These are phyloP conservation scores for Ophioninae sp. DNA, from an alignment of 2,888 invertebrate species.

Conservation along the genomic window DNA sequence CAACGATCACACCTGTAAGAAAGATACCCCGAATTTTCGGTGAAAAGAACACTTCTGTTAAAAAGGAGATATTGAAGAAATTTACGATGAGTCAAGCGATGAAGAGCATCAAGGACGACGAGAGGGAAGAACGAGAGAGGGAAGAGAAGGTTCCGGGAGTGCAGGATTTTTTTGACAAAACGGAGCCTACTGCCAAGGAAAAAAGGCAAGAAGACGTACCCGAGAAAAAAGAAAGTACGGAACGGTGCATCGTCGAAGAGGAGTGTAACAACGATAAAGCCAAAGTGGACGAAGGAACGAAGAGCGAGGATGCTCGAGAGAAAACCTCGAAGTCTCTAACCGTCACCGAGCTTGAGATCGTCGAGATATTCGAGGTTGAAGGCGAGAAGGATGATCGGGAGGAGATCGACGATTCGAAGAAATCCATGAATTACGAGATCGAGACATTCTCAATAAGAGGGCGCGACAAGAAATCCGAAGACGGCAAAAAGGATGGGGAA, in stretches of 20 bases:
- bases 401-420: slow-evolving; percentile 44
- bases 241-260: slow-evolving; percentile 29
- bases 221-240: slow-evolving; percentile 12
- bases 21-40: slow-evolving; percentile 86
- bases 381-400: slow-evolving; percentile 67
- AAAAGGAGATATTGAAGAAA: slow-evolving; percentile 79
- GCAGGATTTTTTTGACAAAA: slow-evolving; percentile 50
- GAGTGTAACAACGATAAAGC: slow-evolving; percentile 39
- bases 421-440: slow-evolving; percentile 41
- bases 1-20: slow-evolving; percentile 82
- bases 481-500: slow-evolving; percentile 42
- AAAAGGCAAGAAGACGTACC: slow-evolving; percentile 7
- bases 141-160: slow-evolving; percentile 52
- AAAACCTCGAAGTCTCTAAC: slow-evolving; percentile 47
- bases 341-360: slow-evolving; percentile 73
- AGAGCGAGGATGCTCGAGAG: slow-evolving; percentile 21
- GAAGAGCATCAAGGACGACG: slow-evolving; percentile 73
- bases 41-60: slow-evolving; percentile 74
- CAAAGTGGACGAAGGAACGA: slow-evolving; percentile 35
- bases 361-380: slow-evolving; percentile 77
- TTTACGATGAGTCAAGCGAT: slow-evolving; percentile 78
- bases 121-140: slow-evolving; percentile 63
- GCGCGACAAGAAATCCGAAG: slow-evolving; percentile 25
- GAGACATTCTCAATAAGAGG: slow-evolving; percentile 13
- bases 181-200: slow-evolving; percentile 43